These are phyloP conservation scores for Sycobia sp. DNA, from an alignment of 1,140 invertebrate genomes.

Conservation along the genomic window DNA sequence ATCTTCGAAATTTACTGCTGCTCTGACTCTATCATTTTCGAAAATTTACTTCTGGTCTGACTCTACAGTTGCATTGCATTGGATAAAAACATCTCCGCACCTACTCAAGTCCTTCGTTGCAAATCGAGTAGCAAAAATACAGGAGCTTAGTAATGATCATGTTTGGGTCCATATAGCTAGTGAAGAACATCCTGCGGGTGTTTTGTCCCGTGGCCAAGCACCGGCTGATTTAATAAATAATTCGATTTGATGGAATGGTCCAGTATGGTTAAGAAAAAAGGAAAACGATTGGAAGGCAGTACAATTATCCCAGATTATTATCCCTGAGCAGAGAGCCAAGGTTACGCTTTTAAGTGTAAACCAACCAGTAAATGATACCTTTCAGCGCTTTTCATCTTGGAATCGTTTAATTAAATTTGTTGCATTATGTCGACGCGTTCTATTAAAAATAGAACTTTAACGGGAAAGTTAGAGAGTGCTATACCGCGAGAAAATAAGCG, in stretches of 20 bases:
- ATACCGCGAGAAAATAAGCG: too few species aligned
- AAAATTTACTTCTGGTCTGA: constrained; percentile 35
- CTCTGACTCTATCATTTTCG: too few species aligned
- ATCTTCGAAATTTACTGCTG: constrained; percentile 1
- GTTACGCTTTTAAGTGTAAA: too few species aligned
- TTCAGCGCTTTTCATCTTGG: too few species aligned
- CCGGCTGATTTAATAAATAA: not conserved
- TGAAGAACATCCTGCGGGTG: constrained; percentile 30
- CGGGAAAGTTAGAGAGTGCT: too few species aligned
- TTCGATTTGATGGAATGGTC: not conserved
- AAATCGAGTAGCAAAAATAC: constrained; percentile 43
- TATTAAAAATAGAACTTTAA: too few species aligned
- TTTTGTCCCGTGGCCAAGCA: constrained; percentile 20
- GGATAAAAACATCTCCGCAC: too few species aligned
- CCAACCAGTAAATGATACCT: not conserved
- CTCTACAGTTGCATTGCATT: constrained; percentile 35
- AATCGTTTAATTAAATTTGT: too few species aligned
- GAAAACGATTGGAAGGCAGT: not conserved
- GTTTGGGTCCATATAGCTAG: constrained; percentile 21
- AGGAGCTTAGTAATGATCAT: constrained; percentile 21
- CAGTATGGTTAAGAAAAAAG: not conserved
- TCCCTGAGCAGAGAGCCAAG: too few species aligned
- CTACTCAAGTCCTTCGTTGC: constrained; percentile 47
- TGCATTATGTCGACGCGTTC: too few species aligned
- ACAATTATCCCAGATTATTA: constrained; percentile 2